Evolutionary conservation across 2,888 invertebrate species (phyloP), one percentile per base, ranked within the genome.

Genomic region (Resseliella maxima): DNA sequence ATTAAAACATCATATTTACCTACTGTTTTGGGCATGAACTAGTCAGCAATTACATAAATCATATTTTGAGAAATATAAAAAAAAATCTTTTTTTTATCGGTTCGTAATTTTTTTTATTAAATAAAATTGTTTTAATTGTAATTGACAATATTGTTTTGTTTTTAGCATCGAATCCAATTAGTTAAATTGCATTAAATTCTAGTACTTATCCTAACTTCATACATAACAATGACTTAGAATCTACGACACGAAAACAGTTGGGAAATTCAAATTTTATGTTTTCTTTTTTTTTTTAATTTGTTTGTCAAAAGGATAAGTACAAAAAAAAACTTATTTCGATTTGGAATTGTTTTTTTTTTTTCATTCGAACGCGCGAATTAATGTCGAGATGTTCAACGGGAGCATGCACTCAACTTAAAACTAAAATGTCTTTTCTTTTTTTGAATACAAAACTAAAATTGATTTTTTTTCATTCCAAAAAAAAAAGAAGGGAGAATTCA

Each of bases 141-240:
- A 38, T 38, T 83, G 83, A 83, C 83, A 83, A 38, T 83, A n/a
- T 38, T 38, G 3, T 64, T 64, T 83, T 6, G 18, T 72, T 64
- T 81, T 83, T 24, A 38, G 83, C 41, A 27, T 83, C 36, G 24
- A 83, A 83, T n/a, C n/a, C 83, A 38, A 83, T 83, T 83, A 83
- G 83, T 83, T 83, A 10, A 36, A 0, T 83, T 83, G 10, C 38
- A 83, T 38, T 83, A 83, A 38, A 83, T 38, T 83, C 83, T 38
- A 72, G 27, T 12, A 83, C 83, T 83, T 38, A 83, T 10, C 38
- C 83, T 38, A n/a, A 38, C 0, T n/a, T 83, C 72, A 72, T 83
- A 83, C 38, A 83, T 83, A 83, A 83, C 83, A 83, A 83, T 83
- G 83, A 83, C 83, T 83, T 83, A 83, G 83, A 83, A 83, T 83